A percentile compares a stretch with the other conserved stretches of the same genome.
Evolutionary conservation across 1,140 invertebrate genomes (phyloP).

Genomic region (Spodoptera frugiperda): DNA sequence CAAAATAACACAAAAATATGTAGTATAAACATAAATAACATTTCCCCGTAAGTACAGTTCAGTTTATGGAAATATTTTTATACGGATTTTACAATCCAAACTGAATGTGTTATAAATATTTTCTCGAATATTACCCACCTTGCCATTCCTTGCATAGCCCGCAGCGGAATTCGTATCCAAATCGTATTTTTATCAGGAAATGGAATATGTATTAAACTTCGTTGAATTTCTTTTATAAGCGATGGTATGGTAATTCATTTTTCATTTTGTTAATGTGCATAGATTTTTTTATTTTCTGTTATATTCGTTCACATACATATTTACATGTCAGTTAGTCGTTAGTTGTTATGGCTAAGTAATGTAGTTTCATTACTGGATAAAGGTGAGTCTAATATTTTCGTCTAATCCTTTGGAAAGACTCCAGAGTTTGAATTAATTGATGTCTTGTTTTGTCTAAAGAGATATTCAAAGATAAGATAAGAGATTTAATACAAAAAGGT

Average conservation of each 20-base stretch:
- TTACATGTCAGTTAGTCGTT: too few relatives aligned
- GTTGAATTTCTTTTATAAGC: constrained; percentile 10
- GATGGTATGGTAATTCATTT: not conserved
- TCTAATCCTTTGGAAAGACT: too few relatives aligned
- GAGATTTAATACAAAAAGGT: too few relatives aligned
- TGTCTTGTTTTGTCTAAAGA: too few relatives aligned
- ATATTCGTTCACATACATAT: not conserved
- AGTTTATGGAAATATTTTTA: constrained; percentile 5
- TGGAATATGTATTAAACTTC: constrained; percentile 40
- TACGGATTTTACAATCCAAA: constrained; percentile 13
- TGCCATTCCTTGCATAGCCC: constrained; percentile 19
- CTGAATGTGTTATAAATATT: constrained; percentile 33
- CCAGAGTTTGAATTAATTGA: too few relatives aligned
- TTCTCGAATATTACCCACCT: constrained; percentile 29
- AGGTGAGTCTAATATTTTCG: too few relatives aligned
- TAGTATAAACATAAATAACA: too few relatives aligned
- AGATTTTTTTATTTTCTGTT: not conserved
- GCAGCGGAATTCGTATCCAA: constrained; percentile 36
- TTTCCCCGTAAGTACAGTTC: too few relatives aligned
- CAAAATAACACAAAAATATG: not conserved
- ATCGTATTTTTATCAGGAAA: constrained; percentile 45
- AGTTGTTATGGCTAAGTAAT: too few relatives aligned
- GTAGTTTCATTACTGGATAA: too few relatives aligned
- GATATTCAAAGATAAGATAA: too few relatives aligned
- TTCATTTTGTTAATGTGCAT: not conserved